Evolutionary conservation across 1,140 invertebrate genomes (phyloP).

Genomic region (Bombus soroeensis): DNA sequence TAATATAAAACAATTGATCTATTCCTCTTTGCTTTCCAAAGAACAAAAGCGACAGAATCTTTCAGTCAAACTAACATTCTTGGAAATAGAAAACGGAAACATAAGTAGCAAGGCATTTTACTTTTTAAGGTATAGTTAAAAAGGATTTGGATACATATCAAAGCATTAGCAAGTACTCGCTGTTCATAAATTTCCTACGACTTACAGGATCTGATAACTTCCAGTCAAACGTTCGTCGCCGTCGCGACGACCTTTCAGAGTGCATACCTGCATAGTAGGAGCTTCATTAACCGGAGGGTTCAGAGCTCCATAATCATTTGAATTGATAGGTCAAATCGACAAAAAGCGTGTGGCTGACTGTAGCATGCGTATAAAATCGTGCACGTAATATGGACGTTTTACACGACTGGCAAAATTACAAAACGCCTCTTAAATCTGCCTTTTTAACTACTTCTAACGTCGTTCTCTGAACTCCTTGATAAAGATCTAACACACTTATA

Average conservation of each 20-base stretch:
- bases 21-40: not conserved
- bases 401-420: slow-evolving; percentile 8
- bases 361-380: slow-evolving; percentile 60
- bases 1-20: too few relatives aligned
- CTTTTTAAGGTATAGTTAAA: not conserved
- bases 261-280: slow-evolving; percentile 68
- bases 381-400: slow-evolving; percentile 19
- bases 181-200: not conserved
- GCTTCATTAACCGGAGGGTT: slow-evolving; percentile 62
- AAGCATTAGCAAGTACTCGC: not conserved
- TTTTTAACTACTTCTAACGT: slow-evolving; percentile 1
- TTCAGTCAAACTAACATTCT: not conserved
- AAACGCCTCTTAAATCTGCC: not conserved
- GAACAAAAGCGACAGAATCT: not conserved
- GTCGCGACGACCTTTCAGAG: slow-evolving; percentile 36
- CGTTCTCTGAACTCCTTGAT: not conserved
- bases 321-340: slow-evolving; percentile 52
- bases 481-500: not conserved
- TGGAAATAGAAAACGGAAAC: not conserved
- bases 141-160: not conserved
- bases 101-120: not conserved
- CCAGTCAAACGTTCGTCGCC: slow-evolving; percentile 11
- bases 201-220: slow-evolving; percentile 35
- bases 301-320: slow-evolving; percentile 54
- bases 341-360: slow-evolving; percentile 54